Base-by-base conservation (phyloP, 2,888 invertebrate genomes). In the Lithophane semibrunnea region DNA sequence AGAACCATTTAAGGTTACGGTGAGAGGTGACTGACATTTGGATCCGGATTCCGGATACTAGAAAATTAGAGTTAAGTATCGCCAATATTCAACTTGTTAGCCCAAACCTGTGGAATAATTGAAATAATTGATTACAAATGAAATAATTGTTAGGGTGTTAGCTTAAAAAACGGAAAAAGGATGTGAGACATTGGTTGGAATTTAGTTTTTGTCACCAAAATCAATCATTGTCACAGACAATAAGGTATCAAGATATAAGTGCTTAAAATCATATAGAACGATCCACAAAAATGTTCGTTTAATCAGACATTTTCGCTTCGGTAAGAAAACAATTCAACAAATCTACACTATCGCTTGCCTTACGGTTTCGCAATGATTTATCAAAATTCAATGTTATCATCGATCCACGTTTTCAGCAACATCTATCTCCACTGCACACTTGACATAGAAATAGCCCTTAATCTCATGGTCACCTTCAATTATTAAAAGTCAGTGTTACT, bases 351-450 rank as follows among this genome's bases (percentile, higher is more conserved):
- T n/a, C n/a, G 13, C 44, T 37, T 37, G 37, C 37, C 37, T 64
- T 72, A 49, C 7, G 52, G 47, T 56, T 66, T 79, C 54, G 29
- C 37, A 77, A 78, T 42, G 42, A 13, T 69, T 84, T 61, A 79
- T 69, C 80, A 56, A 61, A 60, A 60, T 21, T 54, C 63, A 24
- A 37, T 42, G 29, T 78, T 29, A 72, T 72, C 68, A 47, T 82
- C 24, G 37, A 65, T 61, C 24, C 21, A 61, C 52, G 61, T 70
- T 61, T 44, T 74, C 47, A 75, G 24, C 52, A 58, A 42, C 52
- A 56, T 64, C 72, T 56, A 81, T 73, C 84, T 70, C 37, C 56
- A 52, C 44, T n/a, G 44, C 69, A 73, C 44, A 72, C 56, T 80
- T 85, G 64, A 80, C 21, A 74, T 54, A 54, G 24, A 52, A n/a